A percentile compares a stretch with the other conserved stretches of the same genome.
Evolutionary conservation across 2,113 vertebrate genomes (phyloP).

Genomic region (Chroicocephalus ridibundus): DNA sequence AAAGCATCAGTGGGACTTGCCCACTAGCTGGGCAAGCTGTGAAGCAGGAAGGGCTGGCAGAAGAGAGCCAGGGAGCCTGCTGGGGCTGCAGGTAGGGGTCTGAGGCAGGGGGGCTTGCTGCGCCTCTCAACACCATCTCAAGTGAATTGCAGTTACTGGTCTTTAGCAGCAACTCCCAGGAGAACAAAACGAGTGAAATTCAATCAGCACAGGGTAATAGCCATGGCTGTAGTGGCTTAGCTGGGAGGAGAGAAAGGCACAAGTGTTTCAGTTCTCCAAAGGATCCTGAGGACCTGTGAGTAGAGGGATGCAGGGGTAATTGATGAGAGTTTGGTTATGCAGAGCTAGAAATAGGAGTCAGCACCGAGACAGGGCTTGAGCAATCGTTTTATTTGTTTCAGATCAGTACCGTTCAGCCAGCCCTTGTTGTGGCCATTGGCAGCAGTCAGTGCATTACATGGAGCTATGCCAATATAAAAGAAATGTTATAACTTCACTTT

Average conservation of each 20-base stretch:
- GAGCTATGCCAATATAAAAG: background rate
- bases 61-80: background rate
- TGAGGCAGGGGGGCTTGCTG: background rate
- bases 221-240: background rate
- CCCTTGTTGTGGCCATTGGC: background rate
- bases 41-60: background rate
- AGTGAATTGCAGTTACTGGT: background rate
- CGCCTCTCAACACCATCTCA: background rate
- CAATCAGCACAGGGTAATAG: background rate
- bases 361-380: background rate
- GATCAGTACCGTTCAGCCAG: background rate
- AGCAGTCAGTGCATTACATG: background rate
- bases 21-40: background rate
- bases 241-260: background rate
- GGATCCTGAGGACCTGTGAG: background rate
- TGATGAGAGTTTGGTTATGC: background rate
- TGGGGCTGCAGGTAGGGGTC: rapidly evolving
- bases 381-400: background rate
- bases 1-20: background rate
- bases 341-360: background rate
- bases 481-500: background rate
- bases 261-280: background rate
- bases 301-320: background rate
- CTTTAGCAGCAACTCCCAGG: background rate
- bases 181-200: background rate